Percentiles rank a stretch among this genome's conserved stretches.
These are phyloP conservation scores for Syrista parreyssii DNA, from an alignment of 2,888 invertebrate genomes.

Conservation along the genomic window DNA sequence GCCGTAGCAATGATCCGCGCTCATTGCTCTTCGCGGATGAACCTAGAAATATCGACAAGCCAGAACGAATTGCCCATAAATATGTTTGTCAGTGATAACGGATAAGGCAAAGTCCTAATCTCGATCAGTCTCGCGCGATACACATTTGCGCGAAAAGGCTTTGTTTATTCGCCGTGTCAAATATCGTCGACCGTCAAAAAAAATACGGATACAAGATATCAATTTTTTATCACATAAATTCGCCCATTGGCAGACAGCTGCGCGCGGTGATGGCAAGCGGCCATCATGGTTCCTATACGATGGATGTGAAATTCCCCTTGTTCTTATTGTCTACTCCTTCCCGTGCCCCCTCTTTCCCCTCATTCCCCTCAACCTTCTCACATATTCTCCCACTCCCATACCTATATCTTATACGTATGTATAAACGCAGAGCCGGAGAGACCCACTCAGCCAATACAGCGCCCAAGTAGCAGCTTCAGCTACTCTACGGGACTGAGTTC, in stretches of 20 bases:
- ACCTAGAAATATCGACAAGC: not conserved
- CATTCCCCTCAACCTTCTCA: not conserved
- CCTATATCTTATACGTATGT: slow-evolving; percentile 8
- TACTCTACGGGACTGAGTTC: slow-evolving; percentile 31
- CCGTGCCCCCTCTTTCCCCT: slow-evolving; percentile 14
- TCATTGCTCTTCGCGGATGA: not conserved
- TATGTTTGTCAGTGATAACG: slow-evolving; percentile 35
- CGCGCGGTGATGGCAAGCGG: slow-evolving; percentile 24
- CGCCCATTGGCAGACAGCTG: slow-evolving; percentile 12
- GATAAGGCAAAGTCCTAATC: slow-evolving; percentile 38
- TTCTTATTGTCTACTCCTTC: slow-evolving; percentile 17
- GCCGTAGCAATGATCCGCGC: not conserved
- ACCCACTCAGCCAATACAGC: not conserved
- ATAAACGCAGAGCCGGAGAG: not conserved
- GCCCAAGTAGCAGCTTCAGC: slow-evolving; percentile 10
- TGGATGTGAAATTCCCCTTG: slow-evolving; percentile 20
- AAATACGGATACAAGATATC: not conserved
- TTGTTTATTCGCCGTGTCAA: not conserved
- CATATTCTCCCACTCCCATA: not conserved
- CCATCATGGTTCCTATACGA: slow-evolving; percentile 36
- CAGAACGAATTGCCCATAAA: slow-evolving; percentile 34
- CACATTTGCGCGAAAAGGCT: not conserved
- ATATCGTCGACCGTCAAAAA: not conserved
- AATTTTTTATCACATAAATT: not conserved
- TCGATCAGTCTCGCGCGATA: slow-evolving; percentile 26